Evolutionary conservation across 2,888 invertebrate genomes (phyloP).

Genomic region (Timema podura): DNA sequence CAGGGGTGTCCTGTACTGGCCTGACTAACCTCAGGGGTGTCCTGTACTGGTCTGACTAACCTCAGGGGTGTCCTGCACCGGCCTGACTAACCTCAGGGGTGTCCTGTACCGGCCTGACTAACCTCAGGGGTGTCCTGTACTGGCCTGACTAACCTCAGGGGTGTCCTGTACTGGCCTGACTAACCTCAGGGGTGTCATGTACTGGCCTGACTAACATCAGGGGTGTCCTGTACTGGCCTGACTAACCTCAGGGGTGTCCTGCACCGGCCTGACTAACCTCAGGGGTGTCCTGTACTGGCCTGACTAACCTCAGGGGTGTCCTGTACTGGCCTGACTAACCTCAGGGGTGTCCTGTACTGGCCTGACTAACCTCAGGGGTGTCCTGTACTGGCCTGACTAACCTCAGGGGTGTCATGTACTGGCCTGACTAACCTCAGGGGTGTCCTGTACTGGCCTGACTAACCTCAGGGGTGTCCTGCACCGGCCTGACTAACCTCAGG

Average conservation of each 20-base stretch:
- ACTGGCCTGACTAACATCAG: conserved; percentile 39
- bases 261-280: conserved; percentile 38
- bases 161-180: conserved; percentile 38
- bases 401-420: conserved; percentile 37
- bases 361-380: conserved; percentile 37
- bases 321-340: conserved; percentile 37
- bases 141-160: conserved; percentile 38
- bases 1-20: conserved; percentile 37
- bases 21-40: conserved; percentile 38
- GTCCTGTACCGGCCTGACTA: conserved; percentile 37
- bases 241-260: conserved; percentile 38
- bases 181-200: conserved; percentile 37
- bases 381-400: conserved; percentile 38
- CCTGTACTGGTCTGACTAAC: conserved; percentile 37
- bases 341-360: conserved; percentile 38
- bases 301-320: conserved; percentile 38
- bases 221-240: conserved; percentile 37
- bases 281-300: conserved; percentile 37
- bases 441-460: conserved; percentile 38
- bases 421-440: conserved; percentile 38
- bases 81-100: conserved; percentile 38
- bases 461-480: conserved; percentile 36
- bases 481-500: background rate
- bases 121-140: conserved; percentile 37
- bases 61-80: conserved; percentile 37